Evolutionary conservation across 2,113 vertebrate genomes (phyloP), one percentile per base, ranked within the genome.

Genomic region (Bubalus kerabau): DNA sequence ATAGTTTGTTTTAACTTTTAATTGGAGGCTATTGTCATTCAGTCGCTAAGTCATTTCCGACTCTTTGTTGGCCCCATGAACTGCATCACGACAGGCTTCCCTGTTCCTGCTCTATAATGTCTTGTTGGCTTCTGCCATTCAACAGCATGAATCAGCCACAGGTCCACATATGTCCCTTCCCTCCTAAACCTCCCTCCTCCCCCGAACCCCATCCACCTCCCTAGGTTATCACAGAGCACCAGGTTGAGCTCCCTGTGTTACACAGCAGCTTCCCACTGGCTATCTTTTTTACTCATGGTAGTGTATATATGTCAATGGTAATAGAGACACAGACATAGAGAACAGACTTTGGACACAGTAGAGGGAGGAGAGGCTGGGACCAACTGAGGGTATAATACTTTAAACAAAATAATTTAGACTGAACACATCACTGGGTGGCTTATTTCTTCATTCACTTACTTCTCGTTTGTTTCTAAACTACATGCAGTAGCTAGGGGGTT

Each of bases 191-290:
- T 21, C 64, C 64, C 17, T 36, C 8, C n/a, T 71, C n/a, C 67
- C n/a, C n/a, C 17, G 0, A 11, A 11, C 17, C 67, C 8, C n/a
- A 71, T 0, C 10, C n/a, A 40, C 19, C 67, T 3, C n/a, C 36
- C n/a, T 71, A 40, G 67, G 19, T 71, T 12, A 12, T 71, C n/a
- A 40, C n/a, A 40, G n/a, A 71, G n/a, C n/a, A 3, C 10, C n/a
- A 71, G 19, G n/a, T 6, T 36, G 67, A 71, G 19, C n/a, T 40
- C 19, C 67, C 67, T 71, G 19, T 0, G 9, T 71, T 71, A 23
- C 11, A 23, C 60, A 62, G 60, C 60, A 62, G 60, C 60, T 32
- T 32, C 60, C 28, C 6, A 7, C 6, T 32, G 60, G 60, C 60
- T 62, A 32, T 32, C 6, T 7, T 16, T 3, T 62, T 62, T 16